A percentile compares a stretch with the other conserved stretches of the same genome.
Conservation (phyloP, 2,888 invertebrate species). For the Ctenicera cuprea region DNA sequence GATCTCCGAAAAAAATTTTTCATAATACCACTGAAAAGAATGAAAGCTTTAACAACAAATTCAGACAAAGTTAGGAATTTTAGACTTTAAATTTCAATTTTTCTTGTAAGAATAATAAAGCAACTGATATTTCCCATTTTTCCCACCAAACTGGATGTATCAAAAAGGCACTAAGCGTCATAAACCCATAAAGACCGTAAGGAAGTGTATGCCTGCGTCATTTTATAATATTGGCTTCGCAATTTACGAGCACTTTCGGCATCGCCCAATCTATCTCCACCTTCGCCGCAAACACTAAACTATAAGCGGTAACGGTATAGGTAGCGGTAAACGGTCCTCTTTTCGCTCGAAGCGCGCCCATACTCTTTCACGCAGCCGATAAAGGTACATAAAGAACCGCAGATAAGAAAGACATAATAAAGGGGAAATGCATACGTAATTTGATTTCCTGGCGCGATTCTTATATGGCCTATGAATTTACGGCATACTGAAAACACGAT, state of each 20-base stretch:
- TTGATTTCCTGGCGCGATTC: slow-evolving; percentile 67
- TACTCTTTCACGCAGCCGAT: slow-evolving; percentile 64
- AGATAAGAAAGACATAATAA: slow-evolving; percentile 68
- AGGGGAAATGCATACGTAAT: slow-evolving; percentile 71
- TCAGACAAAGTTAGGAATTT: too few relatives aligned
- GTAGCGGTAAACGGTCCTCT: slow-evolving; percentile 56
- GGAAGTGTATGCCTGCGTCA: slow-evolving; percentile 26
- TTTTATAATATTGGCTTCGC: slow-evolving; percentile 51
- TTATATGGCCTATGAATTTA: slow-evolving; percentile 59
- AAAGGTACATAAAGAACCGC: slow-evolving; percentile 68
- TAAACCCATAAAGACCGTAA: slow-evolving; percentile 34
- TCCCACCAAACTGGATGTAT: slow-evolving; percentile 7
- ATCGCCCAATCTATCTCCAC: slow-evolving; percentile 66
- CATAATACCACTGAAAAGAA: too few relatives aligned
- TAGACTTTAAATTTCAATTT: too few relatives aligned
- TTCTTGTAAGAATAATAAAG: too few relatives aligned
- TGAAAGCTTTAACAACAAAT: too few relatives aligned
- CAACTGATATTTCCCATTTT: too few relatives aligned
- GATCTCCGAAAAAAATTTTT: too few relatives aligned
- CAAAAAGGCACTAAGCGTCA: slow-evolving; percentile 28
- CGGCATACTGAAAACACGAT: slow-evolving; percentile 63
- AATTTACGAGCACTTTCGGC: slow-evolving; percentile 64
- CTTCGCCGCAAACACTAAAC: slow-evolving; percentile 59
- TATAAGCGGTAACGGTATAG: slow-evolving; percentile 54
- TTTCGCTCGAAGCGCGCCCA: slow-evolving; percentile 45